These are phyloP conservation scores for Uromys caudimaculatus DNA, from an alignment of 2,797 vertebrate species.

Conservation along the genomic window DNA sequence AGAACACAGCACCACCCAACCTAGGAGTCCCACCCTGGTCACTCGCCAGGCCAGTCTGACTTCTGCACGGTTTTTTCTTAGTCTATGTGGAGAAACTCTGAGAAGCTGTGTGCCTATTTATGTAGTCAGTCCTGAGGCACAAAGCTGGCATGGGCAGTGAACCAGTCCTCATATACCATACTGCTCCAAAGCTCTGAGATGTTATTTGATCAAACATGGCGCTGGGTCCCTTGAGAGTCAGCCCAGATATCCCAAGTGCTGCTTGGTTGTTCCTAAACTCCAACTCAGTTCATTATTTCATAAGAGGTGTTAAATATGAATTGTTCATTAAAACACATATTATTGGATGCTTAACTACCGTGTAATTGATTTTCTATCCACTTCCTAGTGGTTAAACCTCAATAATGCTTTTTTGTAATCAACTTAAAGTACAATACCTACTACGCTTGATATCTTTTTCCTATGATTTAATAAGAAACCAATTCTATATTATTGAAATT, in stretches of 20 bases:
- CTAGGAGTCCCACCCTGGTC: neutral
- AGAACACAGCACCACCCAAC: neutral
- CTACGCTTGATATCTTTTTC: constrained; percentile 55
- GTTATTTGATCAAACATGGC: neutral
- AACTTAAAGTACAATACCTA: constrained; percentile 71
- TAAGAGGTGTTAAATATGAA: constrained; percentile 76
- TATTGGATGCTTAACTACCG: constrained; percentile 79
- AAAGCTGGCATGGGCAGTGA: neutral
- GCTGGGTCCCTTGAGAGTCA: neutral
- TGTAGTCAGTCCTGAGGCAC: neutral
- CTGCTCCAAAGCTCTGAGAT: neutral
- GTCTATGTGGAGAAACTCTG: neutral
- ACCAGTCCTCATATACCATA: neutral
- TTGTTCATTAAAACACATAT: constrained; percentile 80
- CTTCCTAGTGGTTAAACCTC: constrained; percentile 65
- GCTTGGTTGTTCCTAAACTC: constrained; percentile 30
- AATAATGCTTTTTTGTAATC: constrained; percentile 78
- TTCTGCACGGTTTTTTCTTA: neutral
- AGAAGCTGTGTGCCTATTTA: neutral
- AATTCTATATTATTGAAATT: constrained; percentile 16
- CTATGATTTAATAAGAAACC: constrained; percentile 52
- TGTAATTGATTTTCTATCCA: constrained; percentile 74
- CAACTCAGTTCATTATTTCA: constrained; percentile 65
- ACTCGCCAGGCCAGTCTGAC: neutral
- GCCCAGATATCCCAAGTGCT: neutral